These are phyloP conservation scores for Ispidina picta DNA, from an alignment of 2,797 vertebrate species.

Conservation along the genomic window DNA sequence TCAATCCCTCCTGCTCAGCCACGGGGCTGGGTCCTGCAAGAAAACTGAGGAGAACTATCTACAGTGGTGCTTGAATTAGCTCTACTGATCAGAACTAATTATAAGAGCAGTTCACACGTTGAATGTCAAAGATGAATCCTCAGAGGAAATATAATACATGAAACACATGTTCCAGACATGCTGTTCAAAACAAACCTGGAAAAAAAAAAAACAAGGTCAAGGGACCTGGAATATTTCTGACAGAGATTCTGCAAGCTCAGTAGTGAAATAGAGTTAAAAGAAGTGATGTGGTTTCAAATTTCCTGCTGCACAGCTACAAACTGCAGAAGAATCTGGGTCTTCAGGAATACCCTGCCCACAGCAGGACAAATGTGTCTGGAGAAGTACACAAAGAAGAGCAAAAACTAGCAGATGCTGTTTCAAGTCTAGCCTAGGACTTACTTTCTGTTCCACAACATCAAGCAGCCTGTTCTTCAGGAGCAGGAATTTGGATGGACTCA, in stretches of 20 bases:
- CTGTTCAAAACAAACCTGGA: conserved; percentile 45
- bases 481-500: neutral
- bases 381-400: neutral
- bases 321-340: neutral
- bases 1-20: neutral
- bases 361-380: neutral
- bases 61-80: neutral
- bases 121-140: conserved; percentile 50
- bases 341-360: neutral
- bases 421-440: neutral
- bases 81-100: conserved; percentile 50
- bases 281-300: conserved; percentile 43
- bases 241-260: conserved; percentile 39
- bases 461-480: neutral
- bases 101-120: conserved; percentile 35
- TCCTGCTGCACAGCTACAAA: neutral
- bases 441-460: neutral
- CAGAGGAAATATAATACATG: conserved; percentile 45
- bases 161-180: conserved; percentile 49
- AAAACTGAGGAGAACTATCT: neutral
- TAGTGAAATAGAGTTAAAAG: neutral
- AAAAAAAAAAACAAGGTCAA: conserved; percentile 49
- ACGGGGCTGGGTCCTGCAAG: neutral
- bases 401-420: neutral
- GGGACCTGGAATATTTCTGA: conserved; percentile 32